Conservation (phyloP, 2,797 vertebrate genomes). For the Acanthopagrus latus region DNA sequence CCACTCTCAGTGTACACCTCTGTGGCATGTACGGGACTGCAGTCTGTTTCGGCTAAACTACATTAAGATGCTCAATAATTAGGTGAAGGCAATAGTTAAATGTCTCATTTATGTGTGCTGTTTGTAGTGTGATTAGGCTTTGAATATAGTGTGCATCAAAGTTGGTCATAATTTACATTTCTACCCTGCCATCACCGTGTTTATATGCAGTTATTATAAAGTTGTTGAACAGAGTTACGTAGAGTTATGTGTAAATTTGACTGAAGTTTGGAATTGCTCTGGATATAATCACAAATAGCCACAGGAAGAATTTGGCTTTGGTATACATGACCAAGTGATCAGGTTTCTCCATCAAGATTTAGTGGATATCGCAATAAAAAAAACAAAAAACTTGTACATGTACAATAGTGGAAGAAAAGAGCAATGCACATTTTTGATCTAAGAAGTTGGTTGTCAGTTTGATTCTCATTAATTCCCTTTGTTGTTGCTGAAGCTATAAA, state of each 20-base stretch:
- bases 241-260: not conserved
- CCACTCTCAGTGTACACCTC: too few relatives aligned
- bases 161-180: not conserved
- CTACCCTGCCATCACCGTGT: not conserved
- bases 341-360: not conserved
- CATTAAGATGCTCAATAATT: not conserved
- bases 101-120: not conserved
- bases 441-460: too few relatives aligned
- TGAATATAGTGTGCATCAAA: too few relatives aligned
- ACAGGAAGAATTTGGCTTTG: not conserved
- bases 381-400: too few relatives aligned
- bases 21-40: not conserved
- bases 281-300: not conserved
- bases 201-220: not conserved
- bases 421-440: too few relatives aligned
- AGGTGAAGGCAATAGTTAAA: not conserved
- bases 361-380: too few relatives aligned
- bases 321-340: not conserved
- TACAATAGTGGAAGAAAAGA: too few relatives aligned
- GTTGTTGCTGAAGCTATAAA: not conserved
- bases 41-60: not conserved
- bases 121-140: not conserved
- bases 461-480: not conserved
- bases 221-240: too few relatives aligned
- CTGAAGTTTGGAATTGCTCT: not conserved